phyloP scores from a whole-genome alignment of 2,113 vertebrate species.

The Entelurus aequoreus region DNA sequence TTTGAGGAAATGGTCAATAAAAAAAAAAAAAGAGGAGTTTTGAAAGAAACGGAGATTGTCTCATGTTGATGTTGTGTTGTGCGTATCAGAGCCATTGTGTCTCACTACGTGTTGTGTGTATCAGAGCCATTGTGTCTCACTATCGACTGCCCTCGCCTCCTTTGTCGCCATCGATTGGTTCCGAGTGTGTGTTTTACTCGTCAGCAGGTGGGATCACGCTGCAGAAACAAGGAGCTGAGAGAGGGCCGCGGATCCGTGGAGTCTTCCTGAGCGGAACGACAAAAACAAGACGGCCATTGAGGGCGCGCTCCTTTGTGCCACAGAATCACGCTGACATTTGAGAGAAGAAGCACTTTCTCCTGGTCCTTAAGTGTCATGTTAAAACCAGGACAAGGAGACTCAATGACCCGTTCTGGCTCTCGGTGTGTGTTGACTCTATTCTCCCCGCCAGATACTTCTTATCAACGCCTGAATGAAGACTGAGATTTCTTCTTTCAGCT shows the following conservation, averaged over 20 bases:
- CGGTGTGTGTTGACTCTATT: slow-evolving; percentile 84
- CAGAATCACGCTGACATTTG: slow-evolving; percentile 73
- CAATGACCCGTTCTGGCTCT: slow-evolving; percentile 78
- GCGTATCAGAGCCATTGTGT: too few species aligned
- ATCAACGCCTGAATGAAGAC: slow-evolving; percentile 83
- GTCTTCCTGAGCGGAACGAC: too few species aligned
- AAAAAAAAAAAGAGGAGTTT: too few species aligned
- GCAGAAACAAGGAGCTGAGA: slow-evolving; percentile 36
- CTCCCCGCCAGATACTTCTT: slow-evolving; percentile 76
- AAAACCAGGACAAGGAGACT: slow-evolving; percentile 78
- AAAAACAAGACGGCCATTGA: slow-evolving; percentile 52
- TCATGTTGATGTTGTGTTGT: too few species aligned
- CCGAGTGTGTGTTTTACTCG: slow-evolving; percentile 53
- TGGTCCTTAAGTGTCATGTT: slow-evolving; percentile 85
- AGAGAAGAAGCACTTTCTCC: slow-evolving; percentile 74
- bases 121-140: not conserved
- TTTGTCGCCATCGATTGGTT: slow-evolving; percentile 49
- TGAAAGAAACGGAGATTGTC: too few species aligned
- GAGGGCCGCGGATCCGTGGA: not conserved
- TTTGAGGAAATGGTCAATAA: too few species aligned
- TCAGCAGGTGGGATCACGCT: slow-evolving; percentile 56
- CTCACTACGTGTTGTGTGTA: too few species aligned
- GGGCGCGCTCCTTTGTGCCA: slow-evolving; percentile 54
- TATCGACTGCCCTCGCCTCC: slow-evolving; percentile 32
- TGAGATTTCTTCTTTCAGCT: slow-evolving; percentile 88